These are phyloP conservation scores for Ditylenchus weischeri DNA, from an alignment of 2,888 invertebrate species.

Conservation along the genomic window DNA sequence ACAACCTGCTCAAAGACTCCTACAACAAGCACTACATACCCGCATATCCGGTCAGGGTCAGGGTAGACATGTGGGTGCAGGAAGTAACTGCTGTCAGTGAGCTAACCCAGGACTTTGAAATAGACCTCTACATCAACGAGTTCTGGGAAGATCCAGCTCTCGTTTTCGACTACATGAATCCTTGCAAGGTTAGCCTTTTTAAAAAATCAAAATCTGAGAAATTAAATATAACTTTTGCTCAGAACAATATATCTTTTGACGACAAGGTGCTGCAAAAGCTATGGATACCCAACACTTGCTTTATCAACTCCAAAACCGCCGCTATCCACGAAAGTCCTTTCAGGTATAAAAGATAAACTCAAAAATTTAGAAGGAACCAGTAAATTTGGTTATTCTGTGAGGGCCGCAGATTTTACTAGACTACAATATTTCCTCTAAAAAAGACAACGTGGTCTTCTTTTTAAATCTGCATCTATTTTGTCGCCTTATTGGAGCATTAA, in stretches of 20 bases:
- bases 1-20: conserved; percentile 52
- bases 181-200: not conserved
- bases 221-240: conserved; percentile 37
- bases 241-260: conserved; percentile 56
- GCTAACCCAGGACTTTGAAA: conserved; percentile 58
- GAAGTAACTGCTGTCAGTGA: conserved; percentile 59
- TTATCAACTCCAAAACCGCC: conserved; percentile 53
- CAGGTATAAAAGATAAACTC: conserved; percentile 29
- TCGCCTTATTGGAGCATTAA: too few relatives aligned
- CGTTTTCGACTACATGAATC: conserved; percentile 50
- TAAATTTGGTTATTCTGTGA: too few relatives aligned
- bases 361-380: too few relatives aligned
- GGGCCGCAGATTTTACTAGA: too few relatives aligned
- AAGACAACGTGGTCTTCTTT: too few relatives aligned
- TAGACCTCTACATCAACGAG: conserved; percentile 59
- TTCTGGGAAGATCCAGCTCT: conserved; percentile 58
- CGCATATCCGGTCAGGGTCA: conserved; percentile 53
- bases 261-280: conserved; percentile 53
- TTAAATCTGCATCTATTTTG: too few relatives aligned
- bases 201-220: too few relatives aligned
- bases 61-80: conserved; percentile 58
- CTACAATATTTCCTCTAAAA: too few relatives aligned
- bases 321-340: conserved; percentile 58
- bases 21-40: conserved; percentile 53
- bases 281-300: conserved; percentile 55